Evolutionary conservation across 2,888 invertebrate species (phyloP).

Genomic region (Mylabris sibirica): DNA sequence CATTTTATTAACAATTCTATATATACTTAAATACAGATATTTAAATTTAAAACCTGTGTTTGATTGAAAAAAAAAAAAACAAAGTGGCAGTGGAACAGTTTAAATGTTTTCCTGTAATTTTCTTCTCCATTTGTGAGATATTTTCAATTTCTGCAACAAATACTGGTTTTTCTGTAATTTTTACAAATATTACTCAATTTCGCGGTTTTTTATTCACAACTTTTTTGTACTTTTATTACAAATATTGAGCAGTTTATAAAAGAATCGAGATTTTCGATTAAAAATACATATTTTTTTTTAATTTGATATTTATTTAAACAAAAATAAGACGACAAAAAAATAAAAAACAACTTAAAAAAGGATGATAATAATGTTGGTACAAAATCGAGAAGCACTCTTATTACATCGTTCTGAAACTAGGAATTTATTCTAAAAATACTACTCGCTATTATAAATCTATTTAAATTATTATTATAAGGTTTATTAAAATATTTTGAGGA

Average conservation of each 20-base stretch:
- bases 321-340: neutral
- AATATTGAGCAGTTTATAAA: constrained; percentile 24
- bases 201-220: constrained; percentile 20
- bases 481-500: constrained; percentile 29
- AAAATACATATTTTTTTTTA: neutral
- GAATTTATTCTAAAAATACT: constrained; percentile 27
- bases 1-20: constrained; percentile 9
- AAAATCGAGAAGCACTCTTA: constrained; percentile 27
- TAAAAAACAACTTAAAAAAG: constrained; percentile 12
- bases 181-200: constrained; percentile 20
- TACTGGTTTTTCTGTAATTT: constrained; percentile 13
- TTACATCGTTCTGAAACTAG: neutral
- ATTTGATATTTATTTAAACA: constrained; percentile 5
- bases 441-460: constrained; percentile 15
- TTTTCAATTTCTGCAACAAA: neutral
- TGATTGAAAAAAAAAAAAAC: neutral
- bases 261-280: no score
- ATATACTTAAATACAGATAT: constrained; percentile 6
- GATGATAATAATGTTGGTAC: constrained; percentile 16
- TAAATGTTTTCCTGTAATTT: constrained; percentile 21
- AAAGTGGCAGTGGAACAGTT: constrained; percentile 29
- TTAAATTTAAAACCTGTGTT: neutral
- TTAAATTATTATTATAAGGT: constrained; percentile 6
- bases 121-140: neutral
- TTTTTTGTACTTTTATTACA: constrained; percentile 27